Conservation (phyloP, 2,888 invertebrate species). For the Dicranocentrus wangi region DNA sequence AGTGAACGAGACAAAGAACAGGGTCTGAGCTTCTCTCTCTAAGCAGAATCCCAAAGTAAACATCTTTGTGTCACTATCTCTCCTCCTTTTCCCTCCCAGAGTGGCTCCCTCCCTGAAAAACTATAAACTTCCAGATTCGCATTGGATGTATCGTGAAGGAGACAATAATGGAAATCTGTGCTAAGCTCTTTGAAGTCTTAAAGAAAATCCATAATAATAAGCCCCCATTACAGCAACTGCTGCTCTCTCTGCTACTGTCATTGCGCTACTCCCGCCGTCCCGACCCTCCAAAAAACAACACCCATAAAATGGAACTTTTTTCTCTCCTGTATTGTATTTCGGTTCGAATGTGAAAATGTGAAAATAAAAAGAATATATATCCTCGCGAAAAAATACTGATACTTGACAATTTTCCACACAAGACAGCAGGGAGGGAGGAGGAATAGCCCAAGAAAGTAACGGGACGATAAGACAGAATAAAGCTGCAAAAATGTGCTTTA, state of each 20-base stretch:
- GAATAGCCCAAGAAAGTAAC: not conserved
- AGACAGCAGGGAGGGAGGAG: not conserved
- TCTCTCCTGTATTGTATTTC: too few species aligned
- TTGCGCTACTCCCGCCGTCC: too few species aligned
- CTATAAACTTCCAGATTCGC: too few species aligned
- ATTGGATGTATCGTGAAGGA: not conserved
- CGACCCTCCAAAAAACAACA: too few species aligned
- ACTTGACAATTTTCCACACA: not conserved
- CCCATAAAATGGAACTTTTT: too few species aligned
- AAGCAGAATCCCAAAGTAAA: slow-evolving; percentile 34
- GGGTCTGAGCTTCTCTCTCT: slow-evolving; percentile 4
- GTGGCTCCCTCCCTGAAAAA: too few species aligned
- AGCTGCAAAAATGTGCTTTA: not conserved
- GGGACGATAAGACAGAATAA: too few species aligned
- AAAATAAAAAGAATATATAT: too few species aligned
- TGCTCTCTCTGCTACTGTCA: too few species aligned
- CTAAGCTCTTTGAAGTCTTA: slow-evolving; percentile 7
- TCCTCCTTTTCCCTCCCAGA: slow-evolving; percentile 3
- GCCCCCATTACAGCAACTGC: not conserved
- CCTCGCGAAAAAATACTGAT: slow-evolving; percentile 3
- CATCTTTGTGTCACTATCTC: slow-evolving; percentile 37
- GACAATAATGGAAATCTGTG: slow-evolving; percentile 28
- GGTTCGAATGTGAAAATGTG: too few species aligned
- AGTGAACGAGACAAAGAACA: not conserved
- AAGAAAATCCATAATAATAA: slow-evolving; percentile 17